Base-by-base conservation (phyloP, 1,140 invertebrate species). In the Habropoda laboriosa region DNA sequence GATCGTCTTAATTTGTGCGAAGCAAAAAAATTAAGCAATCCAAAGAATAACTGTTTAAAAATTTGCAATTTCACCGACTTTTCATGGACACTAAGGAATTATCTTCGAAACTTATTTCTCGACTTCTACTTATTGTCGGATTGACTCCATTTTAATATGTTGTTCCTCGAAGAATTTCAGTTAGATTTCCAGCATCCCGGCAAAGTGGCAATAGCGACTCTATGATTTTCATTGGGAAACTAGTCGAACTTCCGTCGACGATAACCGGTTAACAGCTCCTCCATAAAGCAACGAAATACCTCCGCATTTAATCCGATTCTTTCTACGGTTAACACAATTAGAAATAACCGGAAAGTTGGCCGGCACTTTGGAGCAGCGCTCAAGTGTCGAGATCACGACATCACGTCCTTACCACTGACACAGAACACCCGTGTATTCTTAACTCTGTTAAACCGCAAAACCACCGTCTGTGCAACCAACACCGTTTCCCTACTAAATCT, bases 391-490 rank as follows among this genome's bases (percentile, higher is more conserved):
- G 24, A 75, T 64, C 60, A 55, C 72, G 45, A 30, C n/a, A 42
- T 27, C 32, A 8, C 40, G 64, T 68, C 45, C 40, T 5, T 47
- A n/a, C 30, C 32, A 58, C 55, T 6, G 21, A 21, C 49, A 58
- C 30, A 30, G 51, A 63, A 27, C 38, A 27, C 21, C 21, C 64
- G 32, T 57, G 76, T 84, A 80, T 83, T 80, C 67, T 77, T 80
- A 83, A 85, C 79, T 53, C 32, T 24, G 81, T 72, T 74, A 76
- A 49, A 60, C 71, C 66, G 71, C 64, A 79, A 71, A n/a, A 73
- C 70, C 58, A 64, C 70, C 51, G 67, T 78, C 45, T 61, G 38
- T 24, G 30, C 32, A 32, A 64, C 40, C 49, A 24, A 32, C 79
- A 10, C 51, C 60, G 32, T 51, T 47, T 38, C 30, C 18, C 42